Conservation (phyloP, 2,113 vertebrate genomes). For the Sebastes fasciatus region DNA sequence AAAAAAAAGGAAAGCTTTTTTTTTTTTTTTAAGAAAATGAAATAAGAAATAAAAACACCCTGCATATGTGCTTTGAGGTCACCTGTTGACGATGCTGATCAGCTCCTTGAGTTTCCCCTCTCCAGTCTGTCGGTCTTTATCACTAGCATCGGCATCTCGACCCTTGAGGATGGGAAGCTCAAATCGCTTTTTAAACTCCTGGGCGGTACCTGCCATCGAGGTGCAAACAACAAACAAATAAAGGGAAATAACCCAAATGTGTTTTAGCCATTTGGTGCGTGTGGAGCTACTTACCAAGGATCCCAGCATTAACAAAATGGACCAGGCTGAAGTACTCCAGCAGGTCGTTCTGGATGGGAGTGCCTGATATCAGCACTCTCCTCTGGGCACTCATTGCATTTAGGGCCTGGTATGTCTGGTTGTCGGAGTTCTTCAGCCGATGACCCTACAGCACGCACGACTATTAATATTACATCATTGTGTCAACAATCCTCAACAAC, state of each 20-base stretch:
- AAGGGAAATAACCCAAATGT: background rate
- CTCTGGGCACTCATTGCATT: slow-evolving; percentile 91
- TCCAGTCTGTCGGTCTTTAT: slow-evolving; percentile 87
- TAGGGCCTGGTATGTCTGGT: slow-evolving; percentile 96
- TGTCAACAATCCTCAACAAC: background rate
- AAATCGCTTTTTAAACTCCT: slow-evolving; percentile 97
- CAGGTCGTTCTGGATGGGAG: slow-evolving; percentile 97
- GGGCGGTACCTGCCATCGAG: slow-evolving; percentile 88
- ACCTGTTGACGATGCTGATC: slow-evolving; percentile 95
- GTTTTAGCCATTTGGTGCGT: background rate
- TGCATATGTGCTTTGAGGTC: background rate
- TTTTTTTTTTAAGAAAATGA: background rate
- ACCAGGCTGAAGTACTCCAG: slow-evolving; percentile 98
- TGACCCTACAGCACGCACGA: slow-evolving; percentile 86
- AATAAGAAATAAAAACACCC: background rate
- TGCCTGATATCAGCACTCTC: slow-evolving; percentile 95
- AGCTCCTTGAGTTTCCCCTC: slow-evolving; percentile 95
- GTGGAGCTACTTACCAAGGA: slow-evolving; percentile 87
- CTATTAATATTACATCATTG: background rate
- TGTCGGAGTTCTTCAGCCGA: slow-evolving; percentile 96
- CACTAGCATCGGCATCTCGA: slow-evolving; percentile 92
- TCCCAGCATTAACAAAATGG: slow-evolving; percentile 96
- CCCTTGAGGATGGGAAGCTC: slow-evolving; percentile 96
- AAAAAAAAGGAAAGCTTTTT: background rate
- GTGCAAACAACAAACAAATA: background rate